Base-by-base conservation (phyloP, 2,888 invertebrate species). In the Hipparchia sbordonii region DNA sequence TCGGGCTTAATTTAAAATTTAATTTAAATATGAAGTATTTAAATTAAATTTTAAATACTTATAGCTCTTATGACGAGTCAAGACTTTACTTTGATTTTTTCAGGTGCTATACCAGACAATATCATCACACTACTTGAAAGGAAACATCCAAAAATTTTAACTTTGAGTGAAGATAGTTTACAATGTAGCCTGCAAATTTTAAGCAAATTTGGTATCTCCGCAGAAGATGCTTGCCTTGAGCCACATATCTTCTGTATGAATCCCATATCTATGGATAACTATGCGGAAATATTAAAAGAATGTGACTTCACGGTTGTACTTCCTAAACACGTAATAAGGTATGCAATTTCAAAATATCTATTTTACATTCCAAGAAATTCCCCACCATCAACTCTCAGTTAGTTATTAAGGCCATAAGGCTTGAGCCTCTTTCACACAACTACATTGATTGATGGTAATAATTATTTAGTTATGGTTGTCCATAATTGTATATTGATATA, bases 251-350 rank as follows among this genome's bases (percentile, higher is more conserved):
- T 96, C n/a, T 93, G 92, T 70, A 91, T 94, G 83, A 94, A 94
- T 79, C 92, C 94, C 1, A 87, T 94, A 45, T 94, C 94, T 51
- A 84, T 96, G 79, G 94, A 95, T 67, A 95, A 96, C 80, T 95
- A 96, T 79, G 94, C 94, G 74, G 91, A 93, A 80, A 94, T 95
- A 62, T 85, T 96, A 12, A 88, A 87, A 76, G 96, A 96, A 87
- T 95, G 95, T 82, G 95, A 95, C 13, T 95, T 96, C 73, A 78
- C 94, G 5, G 82, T 84, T 59, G 84, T 94, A 45, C 76, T 89
- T 23, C 86, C 92, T 4, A 89, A 90, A 77, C 84, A 91, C 78
- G 89, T 93, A 68, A 90, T 92, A 77, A 89, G 88, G 92, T 92
- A 80, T 12, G 7, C 48, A 48, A 61, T 56, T 54, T 56, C 39